Evolutionary conservation across 2,113 vertebrate species (phyloP).

Genomic region (Lophius piscatorius): DNA sequence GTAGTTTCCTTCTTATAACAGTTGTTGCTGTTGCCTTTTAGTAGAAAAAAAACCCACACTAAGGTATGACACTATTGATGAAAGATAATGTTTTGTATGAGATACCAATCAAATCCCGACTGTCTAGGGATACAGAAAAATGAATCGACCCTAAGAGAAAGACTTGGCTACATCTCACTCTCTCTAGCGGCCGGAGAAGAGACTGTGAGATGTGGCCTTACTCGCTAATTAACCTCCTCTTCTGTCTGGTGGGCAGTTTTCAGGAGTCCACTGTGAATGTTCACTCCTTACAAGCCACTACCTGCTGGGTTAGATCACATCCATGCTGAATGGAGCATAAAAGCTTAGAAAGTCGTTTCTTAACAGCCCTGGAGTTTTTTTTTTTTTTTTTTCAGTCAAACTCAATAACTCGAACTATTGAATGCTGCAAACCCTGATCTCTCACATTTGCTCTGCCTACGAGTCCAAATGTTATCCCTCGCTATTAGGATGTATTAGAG

Average conservation of each 20-base stretch:
- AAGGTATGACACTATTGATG: background rate
- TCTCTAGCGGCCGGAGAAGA: background rate
- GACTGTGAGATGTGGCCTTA: conserved; percentile 1
- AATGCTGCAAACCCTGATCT: background rate
- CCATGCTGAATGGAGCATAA: conserved; percentile 1
- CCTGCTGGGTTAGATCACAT: conserved; percentile 7
- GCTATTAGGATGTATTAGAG: conserved; percentile 13
- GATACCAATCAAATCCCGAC: background rate
- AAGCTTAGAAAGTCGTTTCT: conserved; percentile 5
- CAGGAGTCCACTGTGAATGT: conserved; percentile 22
- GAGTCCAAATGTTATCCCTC: conserved; percentile 9
- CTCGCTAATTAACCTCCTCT: conserved; percentile 29
- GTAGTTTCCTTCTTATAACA: background rate
- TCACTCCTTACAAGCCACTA: conserved; percentile 34
- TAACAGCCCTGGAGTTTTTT: conserved; percentile 1
- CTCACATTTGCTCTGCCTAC: background rate
- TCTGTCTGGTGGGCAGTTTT: conserved; percentile 22
- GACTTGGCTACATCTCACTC: background rate
- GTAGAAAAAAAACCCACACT: background rate
- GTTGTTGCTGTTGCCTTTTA: background rate
- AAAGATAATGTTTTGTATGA: background rate
- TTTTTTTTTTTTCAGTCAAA: conserved; percentile 6
- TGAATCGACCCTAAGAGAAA: conserved; percentile 3
- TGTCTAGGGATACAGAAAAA: background rate
- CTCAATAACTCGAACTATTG: conserved; percentile 13